phyloP scores from a whole-genome alignment of 2,113 vertebrate species.

The Oreotrochilus melanogaster region DNA sequence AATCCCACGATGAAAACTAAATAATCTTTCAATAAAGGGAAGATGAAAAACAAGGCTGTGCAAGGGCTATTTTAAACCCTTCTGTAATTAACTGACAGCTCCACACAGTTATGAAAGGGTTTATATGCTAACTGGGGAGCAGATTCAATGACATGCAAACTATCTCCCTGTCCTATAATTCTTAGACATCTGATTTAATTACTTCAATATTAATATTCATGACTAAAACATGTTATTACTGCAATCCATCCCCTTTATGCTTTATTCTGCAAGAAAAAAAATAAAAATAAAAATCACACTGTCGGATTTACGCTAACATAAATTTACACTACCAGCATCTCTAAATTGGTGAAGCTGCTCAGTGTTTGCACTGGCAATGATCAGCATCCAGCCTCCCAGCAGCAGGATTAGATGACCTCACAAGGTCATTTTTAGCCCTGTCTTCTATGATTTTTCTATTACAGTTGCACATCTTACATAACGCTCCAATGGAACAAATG shows the following conservation, averaged over 20 bases:
- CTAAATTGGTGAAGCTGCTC: not conserved
- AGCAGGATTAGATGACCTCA: not conserved
- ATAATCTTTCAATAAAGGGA: not conserved
- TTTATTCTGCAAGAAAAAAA: not conserved
- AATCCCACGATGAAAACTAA: not conserved
- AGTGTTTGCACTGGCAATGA: not conserved
- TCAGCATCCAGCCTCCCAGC: not conserved
- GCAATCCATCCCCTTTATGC: not conserved
- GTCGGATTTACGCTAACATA: not conserved
- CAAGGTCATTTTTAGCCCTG: slow-evolving; percentile 34
- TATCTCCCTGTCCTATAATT: not conserved
- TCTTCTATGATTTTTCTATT: slow-evolving; percentile 1
- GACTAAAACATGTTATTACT: not conserved
- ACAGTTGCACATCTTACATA: slow-evolving; percentile 7
- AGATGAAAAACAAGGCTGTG: not conserved
- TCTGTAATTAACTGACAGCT: not conserved
- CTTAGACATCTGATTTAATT: slow-evolving; percentile 24
- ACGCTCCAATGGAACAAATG: not conserved
- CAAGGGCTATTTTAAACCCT: not conserved
- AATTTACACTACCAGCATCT: not conserved
- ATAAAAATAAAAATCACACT: not conserved
- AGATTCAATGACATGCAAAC: not conserved
- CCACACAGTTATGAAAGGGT: not conserved
- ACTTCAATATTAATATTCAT: slow-evolving; percentile 24
- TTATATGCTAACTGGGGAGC: not conserved